Evolutionary conservation across 2,888 invertebrate genomes (phyloP), one percentile per base, ranked within the genome.

Genomic region (Cryptus armator): DNA sequence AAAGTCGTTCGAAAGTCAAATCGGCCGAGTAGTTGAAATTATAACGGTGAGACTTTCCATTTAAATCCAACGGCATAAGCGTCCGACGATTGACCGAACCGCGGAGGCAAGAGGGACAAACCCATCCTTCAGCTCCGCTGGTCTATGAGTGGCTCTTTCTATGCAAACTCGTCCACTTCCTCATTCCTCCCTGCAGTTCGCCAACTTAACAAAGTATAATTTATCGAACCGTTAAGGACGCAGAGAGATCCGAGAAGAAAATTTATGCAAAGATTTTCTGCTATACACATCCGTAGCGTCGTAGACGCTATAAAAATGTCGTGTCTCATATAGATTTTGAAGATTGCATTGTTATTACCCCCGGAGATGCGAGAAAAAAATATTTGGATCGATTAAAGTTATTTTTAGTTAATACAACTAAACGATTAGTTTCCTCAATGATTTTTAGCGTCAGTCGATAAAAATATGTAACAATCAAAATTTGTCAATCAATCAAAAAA

Each of bases 1-100:
- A 68, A 78, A 81, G 68, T 81, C 81, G 68, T 78, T 74, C 84
- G 74, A 64, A 84, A 81, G 84, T 81, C 74, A 84, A 81, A 77
- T 81, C 74, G 51, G 77, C 68, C 37, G 78, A 81, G 72, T 68
- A 78, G 70, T 78, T 78, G 81, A 74, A 84, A 81, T 84, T 84
- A 81, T 81, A 78, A 83, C 53, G 71, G 67, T 53, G 67, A 70
- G 70, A 66, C 51, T 76, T 80, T 76, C 48, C 70, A 80, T 78
- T 84, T 68, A 77, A 77, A 84, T 64, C 72, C 77, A 46, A 16
- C 62, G 19, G 75, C 19, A 12, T 62, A 56, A 48, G 53, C 32
- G 16, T 71, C 68, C 4, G 62, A 44, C 46, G 66, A 66, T 51
- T 46, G 70, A 70, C 66, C 29, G 51, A 44, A 53, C 10, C 51